These are phyloP conservation scores for Poecile atricapillus DNA, from an alignment of 2,113 vertebrate species.

Conservation along the genomic window DNA sequence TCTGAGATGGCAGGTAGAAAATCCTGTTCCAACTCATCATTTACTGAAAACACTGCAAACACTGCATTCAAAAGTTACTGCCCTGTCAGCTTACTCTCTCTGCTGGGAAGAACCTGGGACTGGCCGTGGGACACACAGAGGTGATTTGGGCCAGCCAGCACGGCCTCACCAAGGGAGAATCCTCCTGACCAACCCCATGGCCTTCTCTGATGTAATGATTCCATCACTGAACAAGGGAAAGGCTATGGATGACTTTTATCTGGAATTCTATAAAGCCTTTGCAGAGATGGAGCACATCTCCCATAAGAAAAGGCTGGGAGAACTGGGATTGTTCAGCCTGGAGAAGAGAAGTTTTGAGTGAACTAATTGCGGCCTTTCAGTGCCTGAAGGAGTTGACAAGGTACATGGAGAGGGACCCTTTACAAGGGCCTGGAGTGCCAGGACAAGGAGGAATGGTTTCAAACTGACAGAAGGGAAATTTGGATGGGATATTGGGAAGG, in stretches of 20 bases:
- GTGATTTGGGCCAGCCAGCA: not conserved
- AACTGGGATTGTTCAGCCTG: not conserved
- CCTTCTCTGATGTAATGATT: not conserved
- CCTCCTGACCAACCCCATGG: rapidly evolving
- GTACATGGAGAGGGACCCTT: rapidly evolving
- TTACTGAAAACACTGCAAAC: not conserved
- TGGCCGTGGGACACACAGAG: not conserved
- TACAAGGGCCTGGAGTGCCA: not conserved
- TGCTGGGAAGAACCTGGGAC: not conserved
- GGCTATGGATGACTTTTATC: not conserved
- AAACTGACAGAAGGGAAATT: not conserved
- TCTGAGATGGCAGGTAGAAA: not conserved
- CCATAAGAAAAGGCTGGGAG: not conserved
- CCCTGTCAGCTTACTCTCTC: not conserved
- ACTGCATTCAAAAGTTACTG: not conserved
- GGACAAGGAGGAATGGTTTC: not conserved
- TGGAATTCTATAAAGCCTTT: not conserved
- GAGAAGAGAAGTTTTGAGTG: not conserved
- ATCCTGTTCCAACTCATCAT: not conserved
- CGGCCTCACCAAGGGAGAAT: rapidly evolving
- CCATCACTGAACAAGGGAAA: not conserved
- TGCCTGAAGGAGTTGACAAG: not conserved
- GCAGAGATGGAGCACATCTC: not conserved
- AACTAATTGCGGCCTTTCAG: rapidly evolving
- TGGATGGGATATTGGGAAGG: not conserved